Base-by-base conservation (phyloP, 2,888 invertebrate species). In the Halictus quadricinctus region DNA sequence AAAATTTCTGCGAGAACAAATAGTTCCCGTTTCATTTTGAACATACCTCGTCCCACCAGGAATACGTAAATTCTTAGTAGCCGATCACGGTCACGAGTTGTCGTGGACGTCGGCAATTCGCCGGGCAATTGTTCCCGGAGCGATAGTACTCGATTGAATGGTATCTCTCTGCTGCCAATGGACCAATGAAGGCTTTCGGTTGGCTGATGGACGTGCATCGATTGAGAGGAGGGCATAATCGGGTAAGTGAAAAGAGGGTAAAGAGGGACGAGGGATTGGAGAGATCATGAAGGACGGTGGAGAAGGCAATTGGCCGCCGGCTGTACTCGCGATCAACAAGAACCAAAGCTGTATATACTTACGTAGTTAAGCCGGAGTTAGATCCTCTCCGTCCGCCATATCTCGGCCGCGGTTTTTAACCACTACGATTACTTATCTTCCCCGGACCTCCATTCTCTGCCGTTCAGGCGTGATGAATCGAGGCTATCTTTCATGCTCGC, bases 281-380 rank as follows among this genome's bases (percentile, higher is more conserved):
- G 77, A 74, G 81, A 54, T 43, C 72, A 82, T 58, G 86, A 84
- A 85, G 86, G 82, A 84, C 73, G 83, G 80, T 81, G 79, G 86
- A 2, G 21, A 54, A 84, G 87, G 84, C 76, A 76, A 84, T 85
- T 85, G 84, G 85, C 88, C 89, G 88, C 86, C 84, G 89, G 89
- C 87, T 80, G 76, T 75, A 79, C 87, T 88, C 88, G 88, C 81
- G 89, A 91, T 85, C 89, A 91, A 92, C 92, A 92, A 18, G 66
- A 66, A 66, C 66, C 93, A 93, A 94, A 93, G 93, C 36, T 66
- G 66, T 66, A 94, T 93, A 92, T 93, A 93, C 93, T 93, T 93
- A 93, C 91, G 93, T 93, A 92, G 93, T 93, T 93, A 92, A 91
- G 91, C 90, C 91, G 88, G 91, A 46, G 92, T 92, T 93, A 92